Evolutionary conservation across 2,888 invertebrate species (phyloP), one percentile per base, ranked within the genome.

Genomic region (Pherbina coryleti): DNA sequence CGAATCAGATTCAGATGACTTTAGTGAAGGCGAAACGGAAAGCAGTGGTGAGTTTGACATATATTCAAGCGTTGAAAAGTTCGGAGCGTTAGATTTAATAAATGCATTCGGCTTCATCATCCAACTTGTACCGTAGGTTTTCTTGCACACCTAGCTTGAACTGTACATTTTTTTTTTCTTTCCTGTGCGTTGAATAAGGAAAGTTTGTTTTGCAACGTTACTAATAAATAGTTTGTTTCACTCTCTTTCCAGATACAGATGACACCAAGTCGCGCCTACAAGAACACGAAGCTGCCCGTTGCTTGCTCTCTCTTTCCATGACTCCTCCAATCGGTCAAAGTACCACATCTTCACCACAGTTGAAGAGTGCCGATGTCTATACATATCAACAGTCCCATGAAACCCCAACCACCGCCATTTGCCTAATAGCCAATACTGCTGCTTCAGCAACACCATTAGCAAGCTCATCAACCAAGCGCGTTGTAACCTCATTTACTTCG

Each of bases 241-340:
- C 19, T 25, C 11, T n/a, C n/a, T 28, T 71, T 71, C 64, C 89
- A 92, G 92, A 93, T 89, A 91, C 92, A 82, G 94, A 94, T 88
- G 93, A 93, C 82, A 93, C 92, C 79, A 94, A 93, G 85, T 92
- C 93, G 9, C 91, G 94, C n/a, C 90, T 94, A 81, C 93, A 93
- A 84, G 96, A 96, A 88, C 95, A 96, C 84, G 96, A 96, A 90
- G 96, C 96, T 8, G 96, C 96, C 0, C 94, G 95, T 83, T 94
- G 96, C 85, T 90, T 97, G 78, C 89, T 97, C 57, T 95, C 95
- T 51, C 90, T 97, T 64, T 94, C 92, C 28, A 90, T 91, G 84
- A 91, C 92, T 62, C 91, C 92, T 8, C 90, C 92, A 1, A 89
- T 87, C 37, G 82, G 85, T 8, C 87, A 82, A 66, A 88, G 85